Evolutionary conservation across 1,140 invertebrate species (phyloP), one percentile per base, ranked within the genome.

Genomic region (Calycopis cecrops): DNA sequence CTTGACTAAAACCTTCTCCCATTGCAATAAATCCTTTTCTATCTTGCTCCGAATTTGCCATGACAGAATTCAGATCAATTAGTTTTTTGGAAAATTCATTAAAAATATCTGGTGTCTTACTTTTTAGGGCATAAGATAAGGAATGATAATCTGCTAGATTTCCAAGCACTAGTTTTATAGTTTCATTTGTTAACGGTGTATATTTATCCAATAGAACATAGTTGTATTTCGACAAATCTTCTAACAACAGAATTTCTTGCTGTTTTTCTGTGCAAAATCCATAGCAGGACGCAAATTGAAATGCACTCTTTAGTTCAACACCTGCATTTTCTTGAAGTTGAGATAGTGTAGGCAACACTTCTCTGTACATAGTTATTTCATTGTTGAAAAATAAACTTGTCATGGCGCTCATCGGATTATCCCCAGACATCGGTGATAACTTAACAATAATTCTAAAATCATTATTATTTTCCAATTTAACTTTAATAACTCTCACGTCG

Each of bases 181-280:
- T 59, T 48, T 65, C 53, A n/a, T 59, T 51, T 3, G 48, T n/a
- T 33, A 65, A 16, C n/a, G 62, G 34, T 21, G 54, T 58, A 14
- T 55, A 57, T 57, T 59, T 67, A 21, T 65, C 60, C 9, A 67
- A 18, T 52, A 69, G 64, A 0, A 17, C 21, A 40, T 62, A 69
- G 34, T 56, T 48, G 28, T 58, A 38, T n/a, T 47, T 35, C 21
- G 55, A 51, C 9, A 69, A 44, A 51, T 69, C 64, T 67, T 69
- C 67, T 44, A 69, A 50, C 18, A 69, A 35, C 14, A 69, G 62
- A 9, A 64, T 49, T 57, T 67, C 62, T 49, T 65, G 50, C 8
- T 48, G 56, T 12, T 18, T 14, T 50, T 65, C 66, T 3, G 10
- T 12, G 7, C 40, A 14, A 44, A 54, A 54, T 9, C 52, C 52